These are phyloP conservation scores for Musca domestica DNA, from an alignment of 1,140 invertebrate genomes.

Conservation along the genomic window DNA sequence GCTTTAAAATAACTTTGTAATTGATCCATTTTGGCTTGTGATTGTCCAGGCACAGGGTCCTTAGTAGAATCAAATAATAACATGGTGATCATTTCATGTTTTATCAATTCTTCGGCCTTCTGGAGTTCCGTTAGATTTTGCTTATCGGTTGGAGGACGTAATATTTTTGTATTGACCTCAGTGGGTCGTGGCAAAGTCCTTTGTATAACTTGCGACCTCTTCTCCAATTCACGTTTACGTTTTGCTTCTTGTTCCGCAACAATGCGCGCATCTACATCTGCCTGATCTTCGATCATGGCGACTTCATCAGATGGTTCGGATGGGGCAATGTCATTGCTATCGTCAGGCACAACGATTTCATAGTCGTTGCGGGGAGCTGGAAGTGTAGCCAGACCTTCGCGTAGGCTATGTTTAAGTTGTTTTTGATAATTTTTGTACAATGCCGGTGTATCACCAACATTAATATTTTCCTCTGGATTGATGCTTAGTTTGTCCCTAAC, in stretches of 20 bases:
- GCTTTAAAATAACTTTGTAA: conserved; percentile 72
- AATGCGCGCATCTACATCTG: conserved; percentile 77
- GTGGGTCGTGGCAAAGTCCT: conserved; percentile 82
- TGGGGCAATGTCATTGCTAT: conserved; percentile 63
- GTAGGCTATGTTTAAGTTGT: conserved; percentile 71
- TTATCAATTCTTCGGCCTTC: conserved; percentile 96
- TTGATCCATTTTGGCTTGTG: conserved; percentile 53
- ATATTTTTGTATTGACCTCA: conserved; percentile 80
- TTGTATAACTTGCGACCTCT: conserved; percentile 86
- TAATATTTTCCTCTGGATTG: conserved; percentile 81
- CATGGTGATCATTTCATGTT: conserved; percentile 96
- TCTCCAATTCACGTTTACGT: conserved; percentile 64
- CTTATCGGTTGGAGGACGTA: conserved; percentile 70
- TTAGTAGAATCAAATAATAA: conserved; percentile 82
- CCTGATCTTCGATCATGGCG: conserved; percentile 76
- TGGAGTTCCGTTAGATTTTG: conserved; percentile 82
- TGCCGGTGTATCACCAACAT: conserved; percentile 66
- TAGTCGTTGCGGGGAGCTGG: conserved; percentile 95
- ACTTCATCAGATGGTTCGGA: conserved; percentile 54
- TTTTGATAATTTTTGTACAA: conserved; percentile 64
- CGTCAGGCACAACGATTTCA: conserved; percentile 94
- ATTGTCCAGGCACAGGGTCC: conserved; percentile 60
- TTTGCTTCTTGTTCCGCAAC: conserved; percentile 43
- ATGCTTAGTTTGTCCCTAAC: conserved; percentile 94
- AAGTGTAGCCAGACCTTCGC: conserved; percentile 71